These are phyloP conservation scores for Ormyrus nitidulus DNA, from an alignment of 2,888 invertebrate species.

Conservation along the genomic window DNA sequence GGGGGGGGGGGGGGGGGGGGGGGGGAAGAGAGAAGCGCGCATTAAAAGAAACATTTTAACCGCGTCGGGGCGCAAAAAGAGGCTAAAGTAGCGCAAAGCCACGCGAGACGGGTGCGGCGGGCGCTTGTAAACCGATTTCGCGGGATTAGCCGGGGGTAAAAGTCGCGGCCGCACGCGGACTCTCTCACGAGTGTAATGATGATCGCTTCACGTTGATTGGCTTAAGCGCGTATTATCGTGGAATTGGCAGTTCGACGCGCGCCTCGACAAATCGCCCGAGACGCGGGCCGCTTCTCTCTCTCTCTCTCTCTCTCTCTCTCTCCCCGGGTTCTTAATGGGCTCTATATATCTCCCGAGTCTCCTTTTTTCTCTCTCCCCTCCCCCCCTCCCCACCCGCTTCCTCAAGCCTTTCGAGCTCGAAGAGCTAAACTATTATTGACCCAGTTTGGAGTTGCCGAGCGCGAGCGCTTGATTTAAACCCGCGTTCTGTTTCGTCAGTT, in stretches of 20 bases:
- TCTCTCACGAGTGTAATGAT: constrained; percentile 11
- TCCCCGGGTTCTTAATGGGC: too few species aligned
- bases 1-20: too few species aligned
- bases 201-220: constrained; percentile 55
- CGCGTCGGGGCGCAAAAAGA: too few species aligned
- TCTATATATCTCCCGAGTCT: too few species aligned
- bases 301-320: too few species aligned
- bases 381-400: too few species aligned
- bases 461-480: constrained; percentile 26
- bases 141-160: constrained; percentile 22
- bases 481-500: constrained; percentile 34
- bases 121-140: constrained; percentile 20
- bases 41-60: too few species aligned
- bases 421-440: constrained; percentile 26
- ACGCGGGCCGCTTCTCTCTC: not conserved
- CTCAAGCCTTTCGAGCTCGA: too few species aligned
- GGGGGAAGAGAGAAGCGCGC: too few species aligned
- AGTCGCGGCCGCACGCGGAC: not conserved
- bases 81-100: constrained; percentile 1
- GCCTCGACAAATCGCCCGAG: constrained; percentile 2
- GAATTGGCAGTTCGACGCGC: constrained; percentile 20
- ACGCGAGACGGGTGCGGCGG: not conserved
- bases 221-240: constrained; percentile 41
- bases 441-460: constrained; percentile 34
- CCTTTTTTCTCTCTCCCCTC: too few species aligned